Conservation (phyloP, 2,888 invertebrate species). For the Metallyticus violacea region DNA sequence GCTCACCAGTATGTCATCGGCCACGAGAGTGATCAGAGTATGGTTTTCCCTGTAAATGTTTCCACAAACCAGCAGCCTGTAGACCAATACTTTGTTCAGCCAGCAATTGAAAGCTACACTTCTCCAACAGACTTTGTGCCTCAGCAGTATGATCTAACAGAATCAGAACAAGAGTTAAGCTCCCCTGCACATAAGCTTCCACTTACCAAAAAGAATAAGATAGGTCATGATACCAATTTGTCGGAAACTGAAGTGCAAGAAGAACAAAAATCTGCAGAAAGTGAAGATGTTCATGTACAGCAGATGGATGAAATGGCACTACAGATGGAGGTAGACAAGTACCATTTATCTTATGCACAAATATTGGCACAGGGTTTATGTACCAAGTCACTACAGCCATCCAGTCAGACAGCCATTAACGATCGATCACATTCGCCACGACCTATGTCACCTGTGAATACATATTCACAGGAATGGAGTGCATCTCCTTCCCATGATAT, state of each 20-base stretch:
- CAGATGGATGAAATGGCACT: neutral
- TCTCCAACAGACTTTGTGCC: neutral
- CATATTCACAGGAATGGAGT: slow-evolving; percentile 9
- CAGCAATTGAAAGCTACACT: neutral
- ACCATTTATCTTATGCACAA: slow-evolving; percentile 64
- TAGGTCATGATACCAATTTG: neutral
- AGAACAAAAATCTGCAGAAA: neutral
- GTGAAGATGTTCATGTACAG: neutral
- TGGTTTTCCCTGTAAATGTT: slow-evolving; percentile 15
- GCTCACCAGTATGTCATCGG: slow-evolving; percentile 19
- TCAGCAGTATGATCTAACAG: neutral
- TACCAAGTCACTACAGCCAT: slow-evolving; percentile 54
- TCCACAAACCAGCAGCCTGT: neutral
- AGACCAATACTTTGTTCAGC: slow-evolving; percentile 8
- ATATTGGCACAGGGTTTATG: slow-evolving; percentile 65
- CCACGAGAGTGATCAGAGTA: slow-evolving; percentile 12
- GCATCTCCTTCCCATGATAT: slow-evolving; percentile 23
- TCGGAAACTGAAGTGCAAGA: neutral
- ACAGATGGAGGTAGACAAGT: slow-evolving; percentile 20
- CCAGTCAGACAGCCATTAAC: slow-evolving; percentile 41
- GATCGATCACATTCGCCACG: slow-evolving; percentile 21
- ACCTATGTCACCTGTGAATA: slow-evolving; percentile 5
- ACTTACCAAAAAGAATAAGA: neutral
- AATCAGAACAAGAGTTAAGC: neutral
- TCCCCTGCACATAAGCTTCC: neutral